Percentiles rank a stretch among this genome's conserved stretches.
Conservation (phyloP, 2,888 invertebrate genomes). For the Coleophora flavipennella region DNA sequence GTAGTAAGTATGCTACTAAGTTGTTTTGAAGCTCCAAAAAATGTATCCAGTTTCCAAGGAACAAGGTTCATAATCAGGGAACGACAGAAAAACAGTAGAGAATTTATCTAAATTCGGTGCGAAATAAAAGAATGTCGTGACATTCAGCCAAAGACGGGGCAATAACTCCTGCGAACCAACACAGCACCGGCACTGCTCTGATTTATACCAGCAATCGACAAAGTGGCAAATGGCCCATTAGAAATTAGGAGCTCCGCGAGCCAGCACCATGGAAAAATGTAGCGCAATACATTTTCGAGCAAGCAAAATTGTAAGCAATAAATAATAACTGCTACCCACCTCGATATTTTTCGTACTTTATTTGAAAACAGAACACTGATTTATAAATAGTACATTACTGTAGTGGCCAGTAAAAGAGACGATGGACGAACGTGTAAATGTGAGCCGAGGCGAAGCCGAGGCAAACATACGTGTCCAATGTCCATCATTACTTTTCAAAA, state of each 20-base stretch:
- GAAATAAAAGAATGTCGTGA: slow-evolving; percentile 60
- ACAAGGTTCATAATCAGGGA: background rate
- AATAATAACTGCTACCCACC: slow-evolving; percentile 38
- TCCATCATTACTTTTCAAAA: too few species aligned
- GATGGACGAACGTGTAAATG: too few species aligned
- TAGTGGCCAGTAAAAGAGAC: too few species aligned
- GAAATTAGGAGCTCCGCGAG: slow-evolving; percentile 64
- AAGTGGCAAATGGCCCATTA: slow-evolving; percentile 74
- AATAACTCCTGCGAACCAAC: slow-evolving; percentile 41
- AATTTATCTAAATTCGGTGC: slow-evolving; percentile 20
- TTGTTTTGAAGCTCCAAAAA: too few species aligned
- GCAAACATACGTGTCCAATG: too few species aligned
- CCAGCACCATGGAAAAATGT: slow-evolving; percentile 55
- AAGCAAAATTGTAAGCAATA: slow-evolving; percentile 64
- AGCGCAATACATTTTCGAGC: slow-evolving; percentile 55
- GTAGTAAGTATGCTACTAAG: too few species aligned
- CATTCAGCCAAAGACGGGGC: slow-evolving; percentile 53
- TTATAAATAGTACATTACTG: too few species aligned
- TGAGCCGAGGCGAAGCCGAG: too few species aligned
- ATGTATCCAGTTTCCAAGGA: background rate
- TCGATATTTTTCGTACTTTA: slow-evolving; percentile 11
- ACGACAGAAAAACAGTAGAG: background rate
- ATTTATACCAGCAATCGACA: slow-evolving; percentile 73
- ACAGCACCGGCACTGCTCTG: slow-evolving; percentile 36
- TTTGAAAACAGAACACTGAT: slow-evolving; percentile 4